These are phyloP conservation scores for Drosophila ogumai DNA, from an alignment of 1,140 invertebrate genomes.

Conservation along the genomic window DNA sequence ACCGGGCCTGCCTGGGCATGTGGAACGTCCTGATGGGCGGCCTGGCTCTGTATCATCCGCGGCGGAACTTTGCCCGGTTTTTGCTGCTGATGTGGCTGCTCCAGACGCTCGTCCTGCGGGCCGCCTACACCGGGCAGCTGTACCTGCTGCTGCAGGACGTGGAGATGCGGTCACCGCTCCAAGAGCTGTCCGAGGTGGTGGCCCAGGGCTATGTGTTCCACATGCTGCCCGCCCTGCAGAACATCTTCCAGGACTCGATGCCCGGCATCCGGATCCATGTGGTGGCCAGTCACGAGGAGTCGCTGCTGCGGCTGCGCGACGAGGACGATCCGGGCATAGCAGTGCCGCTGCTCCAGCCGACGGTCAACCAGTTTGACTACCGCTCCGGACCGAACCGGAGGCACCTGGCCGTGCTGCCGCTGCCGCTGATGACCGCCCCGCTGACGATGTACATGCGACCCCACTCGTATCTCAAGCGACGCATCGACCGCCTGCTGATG, in stretches of 20 bases:
- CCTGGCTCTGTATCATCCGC: constrained; percentile 35
- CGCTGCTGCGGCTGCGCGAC: constrained; percentile 38
- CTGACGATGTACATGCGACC: constrained; percentile 75
- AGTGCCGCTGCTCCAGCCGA: constrained; percentile 55
- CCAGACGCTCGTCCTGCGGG: constrained; percentile 62
- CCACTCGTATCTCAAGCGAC: constrained; percentile 65
- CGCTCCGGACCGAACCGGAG: constrained; percentile 19
- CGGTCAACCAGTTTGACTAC: constrained; percentile 40
- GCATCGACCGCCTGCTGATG: constrained; percentile 60
- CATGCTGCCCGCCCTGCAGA: constrained; percentile 48
- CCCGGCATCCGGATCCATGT: background rate
- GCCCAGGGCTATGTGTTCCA: constrained; percentile 50
- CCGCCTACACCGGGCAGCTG: constrained; percentile 74
- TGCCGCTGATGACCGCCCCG: constrained; percentile 59
- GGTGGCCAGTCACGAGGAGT: background rate
- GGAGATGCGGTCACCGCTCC: constrained; percentile 38
- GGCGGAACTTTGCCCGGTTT: constrained; percentile 68
- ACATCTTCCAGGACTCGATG: constrained; percentile 44
- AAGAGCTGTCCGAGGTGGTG: constrained; percentile 51
- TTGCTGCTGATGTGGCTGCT: constrained; percentile 66
- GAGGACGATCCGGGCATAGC: constrained; percentile 41
- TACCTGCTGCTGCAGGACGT: constrained; percentile 73
- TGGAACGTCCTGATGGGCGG: constrained; percentile 59
- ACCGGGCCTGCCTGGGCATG: constrained; percentile 53
- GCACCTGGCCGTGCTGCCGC: constrained; percentile 40